Percentiles rank a stretch among this genome's conserved stretches.
Evolutionary conservation across 2,888 invertebrate species (phyloP).

Genomic region (Thecophora atra): DNA sequence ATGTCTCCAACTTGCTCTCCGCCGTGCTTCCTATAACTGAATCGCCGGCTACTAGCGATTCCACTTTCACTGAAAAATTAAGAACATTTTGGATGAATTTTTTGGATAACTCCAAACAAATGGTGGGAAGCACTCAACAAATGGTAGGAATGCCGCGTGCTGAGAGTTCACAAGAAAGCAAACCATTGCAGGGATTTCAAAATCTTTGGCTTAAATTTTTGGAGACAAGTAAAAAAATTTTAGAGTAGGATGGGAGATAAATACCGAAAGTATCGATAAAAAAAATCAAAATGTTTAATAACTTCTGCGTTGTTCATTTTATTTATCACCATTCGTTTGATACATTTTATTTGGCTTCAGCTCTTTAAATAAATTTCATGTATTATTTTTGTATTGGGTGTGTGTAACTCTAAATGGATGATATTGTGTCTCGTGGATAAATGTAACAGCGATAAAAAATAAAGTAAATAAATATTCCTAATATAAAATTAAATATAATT

Average conservation of each 20-base stretch:
- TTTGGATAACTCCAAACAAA: slow-evolving; percentile 14
- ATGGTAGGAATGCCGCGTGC: slow-evolving; percentile 19
- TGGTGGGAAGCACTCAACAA: slow-evolving; percentile 9
- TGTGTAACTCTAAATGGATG: too few relatives aligned
- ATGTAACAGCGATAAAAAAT: too few relatives aligned
- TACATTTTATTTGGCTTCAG: too few relatives aligned
- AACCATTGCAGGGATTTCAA: neutral
- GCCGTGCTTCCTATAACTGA: neutral
- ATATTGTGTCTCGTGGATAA: too few relatives aligned
- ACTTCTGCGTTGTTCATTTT: slow-evolving; percentile 5
- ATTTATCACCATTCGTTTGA: too few relatives aligned
- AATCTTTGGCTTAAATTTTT: slow-evolving; percentile 21
- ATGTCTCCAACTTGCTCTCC: neutral
- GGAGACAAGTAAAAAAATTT: slow-evolving; percentile 12
- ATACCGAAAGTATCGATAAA: neutral
- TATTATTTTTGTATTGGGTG: neutral
- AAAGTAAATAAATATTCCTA: too few relatives aligned
- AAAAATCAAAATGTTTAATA: neutral
- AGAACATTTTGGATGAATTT: slow-evolving; percentile 16
- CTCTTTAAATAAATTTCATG: too few relatives aligned
- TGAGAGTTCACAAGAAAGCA: slow-evolving; percentile 15
- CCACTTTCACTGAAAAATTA: neutral
- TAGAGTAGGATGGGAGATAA: neutral
- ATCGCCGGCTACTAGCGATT: neutral
- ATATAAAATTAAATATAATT: too few relatives aligned